Percentiles rank a stretch among this genome's conserved stretches.
Conservation (phyloP, 2,888 invertebrate species). For the Pandemis cinnamomeana region DNA sequence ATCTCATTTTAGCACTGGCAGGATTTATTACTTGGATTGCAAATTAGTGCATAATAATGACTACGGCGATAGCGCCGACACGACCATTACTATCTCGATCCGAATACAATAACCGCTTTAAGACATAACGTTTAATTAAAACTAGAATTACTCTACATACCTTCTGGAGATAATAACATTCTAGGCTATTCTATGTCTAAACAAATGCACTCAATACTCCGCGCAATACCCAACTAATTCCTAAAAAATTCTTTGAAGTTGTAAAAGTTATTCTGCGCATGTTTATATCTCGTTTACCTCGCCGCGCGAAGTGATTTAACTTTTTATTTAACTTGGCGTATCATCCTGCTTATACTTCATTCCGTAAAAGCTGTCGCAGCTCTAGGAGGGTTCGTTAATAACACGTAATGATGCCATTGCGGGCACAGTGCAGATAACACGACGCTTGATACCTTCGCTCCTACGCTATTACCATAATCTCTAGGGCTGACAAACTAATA, state of each 20-base stretch:
- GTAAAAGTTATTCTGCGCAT: neutral
- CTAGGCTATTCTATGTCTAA: neutral
- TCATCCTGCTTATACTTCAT: neutral
- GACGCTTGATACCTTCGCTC: conserved; percentile 54
- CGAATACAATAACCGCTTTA: conserved; percentile 2
- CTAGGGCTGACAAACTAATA: conserved; percentile 43
- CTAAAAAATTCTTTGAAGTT: neutral
- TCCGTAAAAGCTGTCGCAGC: neutral
- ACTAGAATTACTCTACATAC: neutral
- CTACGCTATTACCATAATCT: conserved; percentile 61
- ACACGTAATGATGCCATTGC: conserved; percentile 55
- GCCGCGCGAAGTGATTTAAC: neutral
- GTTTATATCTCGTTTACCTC: neutral
- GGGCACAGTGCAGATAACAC: conserved; percentile 56
- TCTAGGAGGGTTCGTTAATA: conserved; percentile 6
- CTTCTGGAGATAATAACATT: neutral
- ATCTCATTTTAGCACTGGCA: conserved; percentile 53
- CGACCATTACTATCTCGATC: neutral
- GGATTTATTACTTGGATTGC: conserved; percentile 48
- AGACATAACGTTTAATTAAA: conserved; percentile 3
- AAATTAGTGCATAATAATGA: conserved; percentile 13
- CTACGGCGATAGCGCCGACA: conserved; percentile 1
- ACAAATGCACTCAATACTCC: neutral
- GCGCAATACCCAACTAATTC: neutral
- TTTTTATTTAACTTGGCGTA: neutral